These are phyloP conservation scores for Vanessa atalanta DNA, from an alignment of 1,140 invertebrate genomes.

Conservation along the genomic window DNA sequence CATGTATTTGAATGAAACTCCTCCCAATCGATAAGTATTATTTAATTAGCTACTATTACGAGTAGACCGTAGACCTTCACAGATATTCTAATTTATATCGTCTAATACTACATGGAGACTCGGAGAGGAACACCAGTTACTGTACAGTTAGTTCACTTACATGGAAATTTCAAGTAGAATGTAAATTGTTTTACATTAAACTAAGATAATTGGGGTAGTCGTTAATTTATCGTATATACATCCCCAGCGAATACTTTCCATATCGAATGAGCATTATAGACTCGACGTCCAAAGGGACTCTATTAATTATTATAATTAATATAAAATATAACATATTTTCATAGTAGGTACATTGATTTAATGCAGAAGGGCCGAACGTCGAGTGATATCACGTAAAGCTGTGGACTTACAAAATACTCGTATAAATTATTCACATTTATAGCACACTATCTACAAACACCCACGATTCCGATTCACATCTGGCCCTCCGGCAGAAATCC, in stretches of 20 bases:
- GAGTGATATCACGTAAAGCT: conserved; percentile 77
- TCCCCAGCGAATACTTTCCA: conserved; percentile 59
- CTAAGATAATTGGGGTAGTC: conserved; percentile 61
- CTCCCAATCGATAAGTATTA: conserved; percentile 51
- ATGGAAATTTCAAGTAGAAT: conserved; percentile 61
- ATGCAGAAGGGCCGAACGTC: conserved; percentile 68
- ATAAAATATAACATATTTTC: conserved; percentile 79
- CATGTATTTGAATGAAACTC: conserved; percentile 35
- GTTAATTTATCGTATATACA: conserved; percentile 70
- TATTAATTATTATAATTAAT: conserved; percentile 61
- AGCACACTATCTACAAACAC: conserved; percentile 80
- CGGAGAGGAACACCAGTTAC: conserved; percentile 78
- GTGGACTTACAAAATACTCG: conserved; percentile 79
- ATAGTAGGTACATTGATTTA: conserved; percentile 62
- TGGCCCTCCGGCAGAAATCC: conserved; percentile 72
- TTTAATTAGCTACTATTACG: conserved; percentile 58
- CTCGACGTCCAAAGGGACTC: conserved; percentile 64
- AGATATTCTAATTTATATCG: conserved; percentile 54
- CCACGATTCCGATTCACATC: conserved; percentile 65
- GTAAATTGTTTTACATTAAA: conserved; percentile 62
- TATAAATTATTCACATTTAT: conserved; percentile 81
- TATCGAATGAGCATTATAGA: conserved; percentile 72
- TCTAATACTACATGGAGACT: conserved; percentile 74
- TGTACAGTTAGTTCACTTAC: conserved; percentile 74
- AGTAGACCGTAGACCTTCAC: conserved; percentile 58